phyloP scores from a whole-genome alignment of 1,140 invertebrate genomes.

The Uloborus diversus region DNA sequence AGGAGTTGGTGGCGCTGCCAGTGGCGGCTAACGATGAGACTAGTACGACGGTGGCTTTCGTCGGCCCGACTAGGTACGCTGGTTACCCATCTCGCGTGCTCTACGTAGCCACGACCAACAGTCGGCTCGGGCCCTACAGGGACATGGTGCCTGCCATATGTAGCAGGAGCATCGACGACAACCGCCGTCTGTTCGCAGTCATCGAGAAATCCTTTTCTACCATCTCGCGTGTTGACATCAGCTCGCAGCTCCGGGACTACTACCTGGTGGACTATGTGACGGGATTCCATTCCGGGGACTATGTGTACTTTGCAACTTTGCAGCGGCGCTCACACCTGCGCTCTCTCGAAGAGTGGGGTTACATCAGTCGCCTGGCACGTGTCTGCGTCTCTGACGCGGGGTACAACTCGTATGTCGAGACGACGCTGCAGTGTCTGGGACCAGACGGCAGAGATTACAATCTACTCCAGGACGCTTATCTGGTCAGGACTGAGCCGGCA shows the following conservation, averaged over 20 bases:
- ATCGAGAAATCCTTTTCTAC: conserved; percentile 72
- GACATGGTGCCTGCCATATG: conserved; percentile 93
- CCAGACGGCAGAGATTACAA: conserved; percentile 77
- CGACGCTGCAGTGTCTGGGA: conserved; percentile 77
- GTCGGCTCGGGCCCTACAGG: conserved; percentile 87
- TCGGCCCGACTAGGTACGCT: conserved; percentile 86
- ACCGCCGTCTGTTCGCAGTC: conserved; percentile 80
- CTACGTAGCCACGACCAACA: conserved; percentile 95
- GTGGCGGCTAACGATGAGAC: conserved; percentile 92
- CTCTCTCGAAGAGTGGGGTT: conserved; percentile 84
- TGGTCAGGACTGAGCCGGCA: conserved; percentile 73
- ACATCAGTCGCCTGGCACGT: conserved; percentile 86
- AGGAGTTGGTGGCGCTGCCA: conserved; percentile 78
- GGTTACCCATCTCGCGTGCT: conserved; percentile 76
- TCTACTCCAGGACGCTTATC: conserved; percentile 88
- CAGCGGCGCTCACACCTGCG: conserved; percentile 91
- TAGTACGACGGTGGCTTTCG: conserved; percentile 92
- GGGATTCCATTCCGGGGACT: conserved; percentile 92
- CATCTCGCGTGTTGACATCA: conserved; percentile 81
- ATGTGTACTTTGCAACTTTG: conserved; percentile 95
- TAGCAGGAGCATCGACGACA: conserved; percentile 79
- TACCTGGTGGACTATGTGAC: conserved; percentile 96
- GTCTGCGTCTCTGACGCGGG: conserved; percentile 93
- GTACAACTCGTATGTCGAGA: conserved; percentile 91
- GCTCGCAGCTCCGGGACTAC: conserved; percentile 83